phyloP scores from a whole-genome alignment of 2,888 invertebrate species.

The Leptinotarsa peninsularis region DNA sequence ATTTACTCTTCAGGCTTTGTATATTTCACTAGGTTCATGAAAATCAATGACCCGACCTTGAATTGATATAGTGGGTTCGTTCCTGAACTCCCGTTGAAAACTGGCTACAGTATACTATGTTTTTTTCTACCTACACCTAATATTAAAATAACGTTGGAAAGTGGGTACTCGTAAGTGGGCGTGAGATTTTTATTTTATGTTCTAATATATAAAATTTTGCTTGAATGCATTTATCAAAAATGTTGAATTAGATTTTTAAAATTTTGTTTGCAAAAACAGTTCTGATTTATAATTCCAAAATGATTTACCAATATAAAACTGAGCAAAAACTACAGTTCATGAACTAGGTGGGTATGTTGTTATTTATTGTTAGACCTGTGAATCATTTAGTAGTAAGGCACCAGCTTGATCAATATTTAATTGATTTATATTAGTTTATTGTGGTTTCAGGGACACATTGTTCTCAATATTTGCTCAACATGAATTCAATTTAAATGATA shows the following conservation, averaged over 20 bases:
- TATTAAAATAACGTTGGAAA: constrained; percentile 43
- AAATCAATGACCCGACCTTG: constrained; percentile 44
- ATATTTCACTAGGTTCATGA: constrained; percentile 31
- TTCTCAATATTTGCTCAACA: not conserved
- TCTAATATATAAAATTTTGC: constrained; percentile 19
- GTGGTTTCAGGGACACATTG: not conserved
- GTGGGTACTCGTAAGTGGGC: constrained; percentile 37
- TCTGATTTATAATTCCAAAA: not conserved
- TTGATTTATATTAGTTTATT: not conserved
- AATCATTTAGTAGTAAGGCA: not conserved
- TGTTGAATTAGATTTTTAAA: not conserved
- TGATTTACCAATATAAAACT: not conserved
- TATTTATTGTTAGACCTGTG: not conserved
- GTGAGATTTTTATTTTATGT: constrained; percentile 24
- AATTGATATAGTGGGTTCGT: constrained; percentile 33
- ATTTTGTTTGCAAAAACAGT: not conserved
- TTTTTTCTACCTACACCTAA: constrained; percentile 40
- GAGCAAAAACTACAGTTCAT: not conserved
- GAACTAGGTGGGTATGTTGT: not conserved
- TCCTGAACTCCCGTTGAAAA: constrained; percentile 36
- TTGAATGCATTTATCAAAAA: constrained; percentile 20
- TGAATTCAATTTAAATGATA: too few species aligned
- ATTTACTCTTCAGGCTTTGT: constrained; percentile 17
- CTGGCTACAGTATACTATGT: constrained; percentile 38
- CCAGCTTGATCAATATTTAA: not conserved